Conservation (phyloP, 1,140 invertebrate species). For the Drosophila nikananu region DNA sequence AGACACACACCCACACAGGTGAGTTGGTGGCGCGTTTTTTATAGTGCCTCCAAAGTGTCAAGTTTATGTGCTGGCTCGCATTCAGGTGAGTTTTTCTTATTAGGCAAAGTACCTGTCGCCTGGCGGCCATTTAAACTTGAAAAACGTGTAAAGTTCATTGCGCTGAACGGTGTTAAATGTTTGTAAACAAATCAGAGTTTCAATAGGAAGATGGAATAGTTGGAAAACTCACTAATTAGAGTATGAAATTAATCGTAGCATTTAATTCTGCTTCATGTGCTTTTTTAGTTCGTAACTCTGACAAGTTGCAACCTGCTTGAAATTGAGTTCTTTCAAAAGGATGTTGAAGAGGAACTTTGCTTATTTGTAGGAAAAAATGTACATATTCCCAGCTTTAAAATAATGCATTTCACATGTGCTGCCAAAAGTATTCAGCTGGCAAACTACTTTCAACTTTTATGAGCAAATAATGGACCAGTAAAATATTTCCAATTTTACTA, state of each 20-base stretch:
- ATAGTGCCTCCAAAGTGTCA: slow-evolving; percentile 62
- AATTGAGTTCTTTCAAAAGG: not conserved
- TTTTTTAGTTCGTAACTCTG: not conserved
- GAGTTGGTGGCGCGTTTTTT: slow-evolving; percentile 12
- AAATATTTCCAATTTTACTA: slow-evolving; percentile 29
- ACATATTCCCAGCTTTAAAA: not conserved
- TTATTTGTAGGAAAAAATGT: not conserved
- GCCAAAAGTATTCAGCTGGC: slow-evolving; percentile 8
- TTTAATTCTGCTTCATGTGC: not conserved
- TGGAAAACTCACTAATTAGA: not conserved
- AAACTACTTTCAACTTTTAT: slow-evolving; percentile 32
- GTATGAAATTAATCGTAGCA: too few relatives aligned
- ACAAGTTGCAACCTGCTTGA: not conserved
- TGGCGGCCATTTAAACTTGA: slow-evolving; percentile 75
- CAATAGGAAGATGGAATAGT: slow-evolving; percentile 15
- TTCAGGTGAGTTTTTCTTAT: slow-evolving; percentile 62
- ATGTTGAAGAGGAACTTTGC: not conserved
- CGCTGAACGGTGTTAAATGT: slow-evolving; percentile 61
- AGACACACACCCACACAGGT: not conserved
- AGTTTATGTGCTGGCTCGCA: slow-evolving; percentile 28
- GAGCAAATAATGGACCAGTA: slow-evolving; percentile 27
- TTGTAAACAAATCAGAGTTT: slow-evolving; percentile 45
- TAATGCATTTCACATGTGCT: slow-evolving; percentile 22
- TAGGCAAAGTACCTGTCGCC: slow-evolving; percentile 63
- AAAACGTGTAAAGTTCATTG: slow-evolving; percentile 76